Percentiles rank a stretch among this genome's conserved stretches.
Evolutionary conservation across 2,113 vertebrate genomes (phyloP).

Genomic region (Setophaga coronata): DNA sequence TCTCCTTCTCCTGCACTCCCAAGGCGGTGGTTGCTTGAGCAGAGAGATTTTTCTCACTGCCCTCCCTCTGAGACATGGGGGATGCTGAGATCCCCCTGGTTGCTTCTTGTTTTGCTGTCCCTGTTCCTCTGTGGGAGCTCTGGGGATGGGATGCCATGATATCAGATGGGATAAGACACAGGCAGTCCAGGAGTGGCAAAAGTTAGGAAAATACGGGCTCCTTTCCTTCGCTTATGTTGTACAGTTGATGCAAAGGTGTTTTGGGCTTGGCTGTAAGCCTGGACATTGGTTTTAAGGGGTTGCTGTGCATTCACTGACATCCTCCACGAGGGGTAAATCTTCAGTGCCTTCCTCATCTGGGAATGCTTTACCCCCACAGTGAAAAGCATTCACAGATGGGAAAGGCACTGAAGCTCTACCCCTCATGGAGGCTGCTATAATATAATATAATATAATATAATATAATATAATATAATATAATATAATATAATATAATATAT

Average conservation of each 20-base stretch:
- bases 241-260: background rate
- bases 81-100: accelerated
- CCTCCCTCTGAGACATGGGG: background rate
- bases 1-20: background rate
- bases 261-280: background rate
- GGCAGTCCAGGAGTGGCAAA: background rate
- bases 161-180: background rate
- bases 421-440: no score
- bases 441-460: no score
- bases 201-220: background rate
- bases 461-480: no score
- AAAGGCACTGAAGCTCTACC: no score
- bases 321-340: background rate
- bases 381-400: no score
- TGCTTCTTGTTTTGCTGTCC: background rate
- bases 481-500: no score
- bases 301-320: background rate
- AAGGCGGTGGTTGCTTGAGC: background rate
- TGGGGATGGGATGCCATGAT: background rate
- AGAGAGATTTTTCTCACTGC: background rate
- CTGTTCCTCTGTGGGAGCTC: background rate
- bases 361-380: background rate
- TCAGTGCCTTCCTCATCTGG: background rate
- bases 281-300: background rate
- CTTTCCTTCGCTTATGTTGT: background rate